phyloP scores from a whole-genome alignment of 2,888 invertebrate genomes.

The Colostygia pectinataria region DNA sequence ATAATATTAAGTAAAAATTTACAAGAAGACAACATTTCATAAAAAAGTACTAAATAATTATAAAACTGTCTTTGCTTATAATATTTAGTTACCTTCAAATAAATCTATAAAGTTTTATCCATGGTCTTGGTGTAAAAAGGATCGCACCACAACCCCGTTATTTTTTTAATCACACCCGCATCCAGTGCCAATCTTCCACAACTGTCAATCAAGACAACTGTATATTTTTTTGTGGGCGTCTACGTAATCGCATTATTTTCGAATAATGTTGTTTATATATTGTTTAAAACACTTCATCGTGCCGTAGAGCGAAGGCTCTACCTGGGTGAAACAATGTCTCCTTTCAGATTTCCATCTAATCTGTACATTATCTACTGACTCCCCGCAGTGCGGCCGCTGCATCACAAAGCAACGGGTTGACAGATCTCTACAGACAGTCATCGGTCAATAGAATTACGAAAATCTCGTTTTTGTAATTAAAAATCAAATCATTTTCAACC shows the following conservation, averaged over 20 bases:
- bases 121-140: too few relatives aligned
- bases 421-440: constrained; percentile 74
- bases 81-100: too few relatives aligned
- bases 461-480: constrained; percentile 53
- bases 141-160: not conserved
- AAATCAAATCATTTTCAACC: constrained; percentile 50
- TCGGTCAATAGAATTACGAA: constrained; percentile 74
- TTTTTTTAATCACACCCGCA: constrained; percentile 42
- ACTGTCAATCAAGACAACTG: constrained; percentile 56
- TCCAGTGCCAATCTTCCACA: constrained; percentile 40
- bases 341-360: constrained; percentile 78
- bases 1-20: too few relatives aligned
- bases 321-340: constrained; percentile 78
- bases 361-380: constrained; percentile 71
- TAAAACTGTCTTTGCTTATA: constrained; percentile 1
- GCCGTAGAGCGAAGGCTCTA: constrained; percentile 49
- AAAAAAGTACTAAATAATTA: not conserved
- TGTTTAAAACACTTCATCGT: constrained; percentile 69
- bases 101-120: too few relatives aligned
- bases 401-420: constrained; percentile 82
- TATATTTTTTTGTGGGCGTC: constrained; percentile 51
- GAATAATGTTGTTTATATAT: constrained; percentile 78
- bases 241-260: constrained; percentile 69
- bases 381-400: constrained; percentile 72
- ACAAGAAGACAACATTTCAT: too few relatives aligned